Evolutionary conservation across 1,140 invertebrate genomes (phyloP).

Genomic region (Apis cerana): DNA sequence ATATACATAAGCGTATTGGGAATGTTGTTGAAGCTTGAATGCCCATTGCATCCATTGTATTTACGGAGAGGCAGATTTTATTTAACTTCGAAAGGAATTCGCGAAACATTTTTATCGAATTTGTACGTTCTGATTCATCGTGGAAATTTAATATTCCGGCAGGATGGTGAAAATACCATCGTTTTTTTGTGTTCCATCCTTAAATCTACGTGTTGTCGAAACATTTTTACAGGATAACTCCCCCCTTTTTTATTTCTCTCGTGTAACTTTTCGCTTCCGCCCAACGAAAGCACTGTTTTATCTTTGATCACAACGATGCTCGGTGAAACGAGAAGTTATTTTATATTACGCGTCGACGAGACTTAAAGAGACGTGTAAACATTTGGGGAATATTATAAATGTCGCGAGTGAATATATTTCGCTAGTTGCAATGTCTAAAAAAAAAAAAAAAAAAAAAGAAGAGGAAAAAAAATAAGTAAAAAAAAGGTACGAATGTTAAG

Average conservation of each 20-base stretch:
- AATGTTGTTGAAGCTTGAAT: not conserved
- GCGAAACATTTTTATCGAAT: slow-evolving; percentile 9
- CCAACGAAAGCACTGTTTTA: not conserved
- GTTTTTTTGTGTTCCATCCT: not conserved
- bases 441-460: not conserved
- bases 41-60: not conserved
- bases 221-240: not conserved
- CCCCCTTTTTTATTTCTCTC: too few relatives aligned
- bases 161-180: not conserved
- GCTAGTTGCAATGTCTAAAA: not conserved
- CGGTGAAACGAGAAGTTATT: slow-evolving; percentile 4
- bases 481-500: not conserved
- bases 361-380: not conserved
- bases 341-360: not conserved
- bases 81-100: slow-evolving; percentile 7
- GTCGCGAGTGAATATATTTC: not conserved
- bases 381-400: not conserved
- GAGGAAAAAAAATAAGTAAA: not conserved
- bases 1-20: not conserved
- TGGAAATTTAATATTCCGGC: slow-evolving; percentile 22
- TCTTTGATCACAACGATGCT: slow-evolving; percentile 8
- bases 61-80: not conserved
- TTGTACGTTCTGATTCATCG: not conserved
- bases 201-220: not conserved
- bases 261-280: not conserved